Conservation (phyloP, 2,113 vertebrate genomes). For the Orycteropus afer region DNA sequence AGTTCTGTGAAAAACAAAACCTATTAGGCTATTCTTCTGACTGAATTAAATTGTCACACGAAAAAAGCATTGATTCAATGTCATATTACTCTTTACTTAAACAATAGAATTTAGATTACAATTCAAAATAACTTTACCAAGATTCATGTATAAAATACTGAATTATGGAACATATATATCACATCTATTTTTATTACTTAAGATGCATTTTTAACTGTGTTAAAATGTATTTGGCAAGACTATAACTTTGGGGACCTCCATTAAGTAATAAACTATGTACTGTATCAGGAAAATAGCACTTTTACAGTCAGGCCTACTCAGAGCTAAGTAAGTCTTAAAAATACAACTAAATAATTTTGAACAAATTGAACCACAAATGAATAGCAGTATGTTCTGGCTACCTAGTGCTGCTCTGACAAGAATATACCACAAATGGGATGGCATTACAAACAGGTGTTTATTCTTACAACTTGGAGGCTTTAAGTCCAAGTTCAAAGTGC, state of each 20-base stretch:
- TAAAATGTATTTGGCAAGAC: background rate
- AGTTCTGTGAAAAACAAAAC: background rate
- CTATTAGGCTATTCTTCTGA: background rate
- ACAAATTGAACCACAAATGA: background rate
- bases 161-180: background rate
- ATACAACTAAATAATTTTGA: background rate
- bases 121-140: background rate
- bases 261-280: background rate
- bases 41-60: too few species aligned
- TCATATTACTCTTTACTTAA: background rate
- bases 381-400: too few species aligned
- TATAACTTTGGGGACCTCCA: background rate
- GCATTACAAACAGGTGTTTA: too few species aligned
- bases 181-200: background rate
- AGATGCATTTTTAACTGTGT: background rate
- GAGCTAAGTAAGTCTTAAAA: background rate
- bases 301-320: background rate
- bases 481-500: too few species aligned
- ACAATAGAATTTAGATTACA: background rate
- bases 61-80: background rate
- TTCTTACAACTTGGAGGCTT: too few species aligned
- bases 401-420: too few species aligned
- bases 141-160: background rate
- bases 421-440: too few species aligned
- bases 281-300: background rate